phyloP scores from a whole-genome alignment of 2,113 vertebrate species.

The Laticauda laticaudata region DNA sequence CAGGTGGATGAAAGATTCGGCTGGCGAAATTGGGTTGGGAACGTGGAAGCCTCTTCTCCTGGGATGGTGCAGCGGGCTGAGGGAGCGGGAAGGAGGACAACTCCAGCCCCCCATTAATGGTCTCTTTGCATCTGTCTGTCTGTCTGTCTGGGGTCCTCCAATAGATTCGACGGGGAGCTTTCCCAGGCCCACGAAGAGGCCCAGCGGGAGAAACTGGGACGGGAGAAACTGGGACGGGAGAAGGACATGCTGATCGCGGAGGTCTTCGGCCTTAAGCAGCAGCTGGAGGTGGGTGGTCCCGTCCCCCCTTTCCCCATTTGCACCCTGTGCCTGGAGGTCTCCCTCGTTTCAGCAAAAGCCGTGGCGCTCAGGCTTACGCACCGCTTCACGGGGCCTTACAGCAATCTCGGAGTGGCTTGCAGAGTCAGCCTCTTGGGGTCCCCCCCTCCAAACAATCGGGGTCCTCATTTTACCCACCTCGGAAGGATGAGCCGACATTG shows the following conservation, averaged over 20 bases:
- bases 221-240: conserved; percentile 88
- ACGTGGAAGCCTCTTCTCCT: background rate
- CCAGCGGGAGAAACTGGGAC: conserved; percentile 84
- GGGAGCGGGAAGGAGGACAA: background rate
- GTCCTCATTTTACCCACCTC: too few species aligned
- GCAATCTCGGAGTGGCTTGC: too few species aligned
- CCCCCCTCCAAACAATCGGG: too few species aligned
- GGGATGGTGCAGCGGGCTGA: background rate
- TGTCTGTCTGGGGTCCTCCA: accelerated
- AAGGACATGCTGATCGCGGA: conserved; percentile 88
- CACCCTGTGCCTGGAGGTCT: too few species aligned
- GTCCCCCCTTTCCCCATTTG: too few species aligned
- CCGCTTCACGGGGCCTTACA: too few species aligned
- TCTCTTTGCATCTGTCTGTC: background rate
- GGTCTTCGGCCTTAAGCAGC: conserved; percentile 86
- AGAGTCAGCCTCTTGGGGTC: too few species aligned
- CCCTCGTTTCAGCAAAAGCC: accelerated
- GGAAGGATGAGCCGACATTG: too few species aligned
- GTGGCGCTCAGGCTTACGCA: too few species aligned
- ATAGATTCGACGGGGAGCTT: conserved; percentile 90
- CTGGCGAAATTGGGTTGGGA: background rate
- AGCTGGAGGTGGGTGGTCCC: conserved; percentile 80
- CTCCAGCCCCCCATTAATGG: background rate
- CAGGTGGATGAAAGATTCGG: background rate
- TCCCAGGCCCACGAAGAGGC: conserved; percentile 84